Percentiles rank a stretch among this genome's conserved stretches.
These are phyloP conservation scores for Proteles cristata DNA, from an alignment of 2,113 vertebrate genomes.

Conservation along the genomic window DNA sequence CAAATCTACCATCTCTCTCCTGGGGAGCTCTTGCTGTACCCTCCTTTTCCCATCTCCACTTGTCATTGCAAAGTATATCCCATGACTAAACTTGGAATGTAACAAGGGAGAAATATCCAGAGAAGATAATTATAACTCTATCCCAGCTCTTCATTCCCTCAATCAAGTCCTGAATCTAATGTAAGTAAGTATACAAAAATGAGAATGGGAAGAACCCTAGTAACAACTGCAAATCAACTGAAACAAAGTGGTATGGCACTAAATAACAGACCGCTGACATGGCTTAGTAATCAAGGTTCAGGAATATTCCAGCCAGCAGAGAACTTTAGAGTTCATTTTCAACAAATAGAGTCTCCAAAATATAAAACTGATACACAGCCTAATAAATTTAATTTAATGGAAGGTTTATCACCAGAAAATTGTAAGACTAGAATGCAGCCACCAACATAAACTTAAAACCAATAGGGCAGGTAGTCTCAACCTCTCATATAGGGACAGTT, in stretches of 20 bases:
- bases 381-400: not conserved
- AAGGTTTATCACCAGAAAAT: not conserved
- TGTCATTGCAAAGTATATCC: not conserved
- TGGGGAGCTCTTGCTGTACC: not conserved
- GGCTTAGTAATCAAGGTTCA: not conserved
- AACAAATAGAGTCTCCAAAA: not conserved
- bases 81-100: not conserved
- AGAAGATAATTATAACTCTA: not conserved
- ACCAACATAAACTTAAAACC: not conserved
- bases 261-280: not conserved
- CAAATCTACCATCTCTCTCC: not conserved
- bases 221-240: not conserved
- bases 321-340: not conserved
- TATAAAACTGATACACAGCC: not conserved
- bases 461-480: not conserved
- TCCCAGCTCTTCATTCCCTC: not conserved
- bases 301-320: not conserved
- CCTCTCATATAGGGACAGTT: not conserved
- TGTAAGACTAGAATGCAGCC: not conserved
- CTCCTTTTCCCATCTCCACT: not conserved
- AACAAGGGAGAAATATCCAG: not conserved
- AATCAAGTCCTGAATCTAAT: not conserved
- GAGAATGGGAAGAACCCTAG: not conserved
- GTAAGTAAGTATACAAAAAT: not conserved
- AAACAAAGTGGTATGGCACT: not conserved